Evolutionary conservation across 2,797 vertebrate species (phyloP), one percentile per base, ranked within the genome.

Genomic region (Gouania willdenowi): DNA sequence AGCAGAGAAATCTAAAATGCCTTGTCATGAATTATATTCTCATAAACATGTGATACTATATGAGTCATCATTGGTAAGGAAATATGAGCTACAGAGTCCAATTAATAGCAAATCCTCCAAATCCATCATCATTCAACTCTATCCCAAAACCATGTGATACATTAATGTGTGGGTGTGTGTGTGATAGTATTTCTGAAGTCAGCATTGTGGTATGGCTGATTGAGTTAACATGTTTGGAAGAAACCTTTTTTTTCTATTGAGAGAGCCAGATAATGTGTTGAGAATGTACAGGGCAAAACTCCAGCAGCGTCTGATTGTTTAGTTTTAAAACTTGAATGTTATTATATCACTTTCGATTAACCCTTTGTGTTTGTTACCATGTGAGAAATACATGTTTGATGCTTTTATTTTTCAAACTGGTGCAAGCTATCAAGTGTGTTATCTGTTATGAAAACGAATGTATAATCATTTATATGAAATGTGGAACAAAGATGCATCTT

Each of bases 121-220:
- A 51, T 68, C 62, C 59, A 71, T 77, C 41, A 6, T 49, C 24
- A 53, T 57, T 67, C 41, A 57, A 58, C 47, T 40, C 22, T 62
- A 52, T 69, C 39, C 51, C 43, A 22, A 51, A 14, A 37, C 53
- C 9, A 10, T 42, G 30, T 62, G 64, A 59, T 59, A 66, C 55
- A 66, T 77, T 76, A 60, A 50, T 30, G 51, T 48, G 52, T 37
- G 61, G 8, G 41, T 35, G 46, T n/a, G 35, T 45, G 49, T 55
- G 46, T 49, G 69, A 74, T 78, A 43, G 51, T 63, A 25, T 81
- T 81, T 74, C 80, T 27, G 58, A 75, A n/a, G 55, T 73, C 61
- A 62, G 59, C 61, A 44, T 49, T 53, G 64, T 48, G 66, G 64
- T 45, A 16, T 0, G 26, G 51, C 48, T 71, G 73, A 84, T 81